Base-by-base conservation (phyloP, 2,888 invertebrate genomes). In the Scaptomyza cyrtandrae region DNA sequence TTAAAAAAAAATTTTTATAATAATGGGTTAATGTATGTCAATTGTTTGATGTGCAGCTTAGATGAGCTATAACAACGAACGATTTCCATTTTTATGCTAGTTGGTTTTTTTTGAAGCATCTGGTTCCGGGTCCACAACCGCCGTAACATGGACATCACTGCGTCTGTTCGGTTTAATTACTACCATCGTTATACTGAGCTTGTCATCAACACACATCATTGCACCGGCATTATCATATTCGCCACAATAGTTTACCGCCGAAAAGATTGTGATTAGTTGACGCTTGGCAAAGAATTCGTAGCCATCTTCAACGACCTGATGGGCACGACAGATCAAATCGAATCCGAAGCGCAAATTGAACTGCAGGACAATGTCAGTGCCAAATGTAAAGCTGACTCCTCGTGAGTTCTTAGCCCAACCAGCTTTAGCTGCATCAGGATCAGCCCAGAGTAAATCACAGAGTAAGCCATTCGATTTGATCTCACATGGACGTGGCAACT, bases 321-420 rank as follows among this genome's bases (percentile, higher is more conserved):
- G 99, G 80, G 99, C 99, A 90, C 99, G 96, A 93, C 99, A 99
- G 92, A 99, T 99, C 93, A 99, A 95, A 94, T 99, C 99, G n/a
- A 74, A 60, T 0, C 68, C 55, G 27, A 64, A 74, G 1, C 69
- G 74, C 4, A 29, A 0, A 3, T 99, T 94, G 94, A 99, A 99
- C 94, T 99, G 99, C 90, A 97, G 96, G 41, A 99, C 99, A 87
- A 99, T 98, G 94, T 99, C 99, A 41, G 98, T 97, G 88, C 99
- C 99, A 93, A 99, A 99, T 13, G 99, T 99, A 93, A 99, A 99
- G 90, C 98, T 98, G 81, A 99, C 99, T 58, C 99, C 99, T 89
- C 99, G 95, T 92, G 99, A 99, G 92, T 99, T 99, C 93, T 99
- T 99, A 57, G 98, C 99, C 99, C 99, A 99, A 16, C 99, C 99